These are phyloP conservation scores for Cetoscarus ocellatus DNA, from an alignment of 2,797 vertebrate genomes.

Conservation along the genomic window DNA sequence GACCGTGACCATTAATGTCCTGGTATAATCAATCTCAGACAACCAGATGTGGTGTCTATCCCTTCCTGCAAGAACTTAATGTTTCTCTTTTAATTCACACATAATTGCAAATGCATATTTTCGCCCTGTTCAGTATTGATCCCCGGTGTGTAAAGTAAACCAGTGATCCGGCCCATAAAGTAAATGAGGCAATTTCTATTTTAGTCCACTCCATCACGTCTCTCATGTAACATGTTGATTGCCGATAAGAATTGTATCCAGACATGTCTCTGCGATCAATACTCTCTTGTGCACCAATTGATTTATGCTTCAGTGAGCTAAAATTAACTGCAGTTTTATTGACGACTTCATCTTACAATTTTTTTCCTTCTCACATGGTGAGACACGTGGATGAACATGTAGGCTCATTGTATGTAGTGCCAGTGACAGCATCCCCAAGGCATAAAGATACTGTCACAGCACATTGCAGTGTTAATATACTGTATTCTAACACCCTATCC, in stretches of 20 bases:
- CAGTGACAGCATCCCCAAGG: background rate
- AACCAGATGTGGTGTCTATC: conserved; percentile 18
- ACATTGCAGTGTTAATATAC: conserved; percentile 9
- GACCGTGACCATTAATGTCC: conserved; percentile 47
- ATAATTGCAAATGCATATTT: conserved; percentile 28
- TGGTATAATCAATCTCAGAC: conserved; percentile 52
- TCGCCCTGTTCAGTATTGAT: conserved; percentile 28
- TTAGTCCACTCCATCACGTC: conserved; percentile 35
- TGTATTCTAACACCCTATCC: background rate
- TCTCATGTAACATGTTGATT: conserved; percentile 48
- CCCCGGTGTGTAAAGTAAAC: conserved; percentile 29
- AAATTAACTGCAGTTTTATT: conserved; percentile 34
- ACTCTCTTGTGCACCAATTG: conserved; percentile 22
- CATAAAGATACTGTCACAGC: conserved; percentile 12
- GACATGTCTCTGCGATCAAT: conserved; percentile 39
- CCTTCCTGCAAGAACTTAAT: background rate
- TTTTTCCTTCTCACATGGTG: conserved; percentile 19
- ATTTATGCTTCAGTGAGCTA: conserved; percentile 28
- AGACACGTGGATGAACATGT: conserved; percentile 10
- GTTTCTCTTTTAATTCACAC: background rate
- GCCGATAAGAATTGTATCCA: conserved; percentile 9
- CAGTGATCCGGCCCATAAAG: conserved; percentile 20
- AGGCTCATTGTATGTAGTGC: conserved; percentile 7
- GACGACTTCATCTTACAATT: conserved; percentile 3
- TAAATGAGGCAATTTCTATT: conserved; percentile 66